Evolutionary conservation across 2,888 invertebrate species (phyloP), one percentile per base, ranked within the genome.

Genomic region (Pyrrhia umbra): DNA sequence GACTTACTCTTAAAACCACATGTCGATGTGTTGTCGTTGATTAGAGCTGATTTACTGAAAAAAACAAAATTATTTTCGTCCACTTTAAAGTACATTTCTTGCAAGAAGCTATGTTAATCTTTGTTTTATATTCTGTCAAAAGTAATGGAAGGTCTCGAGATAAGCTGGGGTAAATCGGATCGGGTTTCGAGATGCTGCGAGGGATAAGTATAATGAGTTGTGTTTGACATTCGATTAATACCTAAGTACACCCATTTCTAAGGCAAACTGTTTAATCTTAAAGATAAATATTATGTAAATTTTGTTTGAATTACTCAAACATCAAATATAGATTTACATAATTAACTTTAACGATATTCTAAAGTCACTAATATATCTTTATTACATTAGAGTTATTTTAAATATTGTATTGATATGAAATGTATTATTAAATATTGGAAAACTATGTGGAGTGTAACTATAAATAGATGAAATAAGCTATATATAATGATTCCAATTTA

Each of bases 171-270:
- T 2, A 23, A 60, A 75, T 75, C 42, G 52, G 55, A 70, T 67
- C 42, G 27, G 13, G 49, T 50, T 49, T 30, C 27, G 8, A 52
- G 52, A 59, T 40, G n/a, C 25, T 34, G 13, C 16, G n/a, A 47
- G 30, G 15, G 27, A 37, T 49, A 20, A 50, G 15, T 56, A 50
- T 57, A 55, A 58, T 67, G 50, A 51, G 20, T 42, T 55, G 40
- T 18, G 23, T 59, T 70, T 67, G 54, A 58, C 52, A 73, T 73
- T 58, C 21, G 34, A 69, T 73, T 54, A 67, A 45, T 45, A 42
- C 49, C 6, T 9, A 25, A 42, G 18, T 42, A 47, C 9, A 40
- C 52, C n/a, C 6, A 25, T 58, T 50, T 45, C 5, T 2, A 42
- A 37, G 6, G 8, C 4, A 21, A 34, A 65, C 27, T 40, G 23